Evolutionary conservation across 2,113 vertebrate species (phyloP), one percentile per base, ranked within the genome.

Genomic region (Spea bombifrons): DNA sequence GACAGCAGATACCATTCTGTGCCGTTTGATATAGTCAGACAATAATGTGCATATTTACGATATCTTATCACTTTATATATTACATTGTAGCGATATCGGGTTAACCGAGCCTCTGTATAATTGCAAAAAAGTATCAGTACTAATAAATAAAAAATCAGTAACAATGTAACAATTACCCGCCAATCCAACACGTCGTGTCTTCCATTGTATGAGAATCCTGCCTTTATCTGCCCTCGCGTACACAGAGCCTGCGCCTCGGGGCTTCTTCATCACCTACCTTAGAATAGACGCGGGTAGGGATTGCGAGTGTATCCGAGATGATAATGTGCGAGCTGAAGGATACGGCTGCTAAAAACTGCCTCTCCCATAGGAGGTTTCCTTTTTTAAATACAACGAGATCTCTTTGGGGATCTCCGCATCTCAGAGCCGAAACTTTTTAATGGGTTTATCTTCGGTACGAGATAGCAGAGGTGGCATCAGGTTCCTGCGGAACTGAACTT

Each of bases 291-390:
- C 15, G 47, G 47, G 15, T 70, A 70, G 68, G 68, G 15, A 50
- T 8, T n/a, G 5, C 47, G 68, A 50, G 5, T 49, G 46, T 3
- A 46, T 46, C 50, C 63, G 64, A n/a, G 48, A 57, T 69, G 50
- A n/a, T 16, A 66, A 52, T 53, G 75, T 8, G 8, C 5, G 3
- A 17, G 8, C 44, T 8, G 46, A 5, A 30, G 53, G 64, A 47
- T 47, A 57, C 65, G 66, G 59, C 66, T 76, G 69, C 7, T 76
- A 53, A 5, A 50, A 71, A 8, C 3, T 49, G 70, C 47, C 67
- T 46, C 67, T 71, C 57, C 75, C 75, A 43, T 17, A 64, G 75
- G 75, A 71, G 46, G 9, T 71, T 61, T 61, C 75, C 17, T 71
- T 71, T 71, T 52, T 30, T 48, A 53, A 71, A 52, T 30, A 4